A percentile compares a stretch with the other conserved stretches of the same genome.
These are phyloP conservation scores for Leptosomus discolor DNA, from an alignment of 2,113 vertebrate genomes.

Conservation along the genomic window DNA sequence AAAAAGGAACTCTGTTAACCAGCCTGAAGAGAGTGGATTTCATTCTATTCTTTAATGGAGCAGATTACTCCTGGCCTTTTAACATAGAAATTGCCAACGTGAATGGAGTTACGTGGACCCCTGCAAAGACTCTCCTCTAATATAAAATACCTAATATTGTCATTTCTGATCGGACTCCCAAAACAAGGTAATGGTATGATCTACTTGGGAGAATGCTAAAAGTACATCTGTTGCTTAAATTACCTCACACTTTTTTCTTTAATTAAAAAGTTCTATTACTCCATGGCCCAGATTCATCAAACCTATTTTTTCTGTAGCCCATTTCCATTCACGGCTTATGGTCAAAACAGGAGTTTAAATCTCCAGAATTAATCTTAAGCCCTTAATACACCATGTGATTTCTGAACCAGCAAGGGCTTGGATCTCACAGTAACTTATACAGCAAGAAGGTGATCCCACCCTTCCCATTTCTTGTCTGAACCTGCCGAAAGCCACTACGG, in stretches of 20 bases:
- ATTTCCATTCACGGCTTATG: neutral
- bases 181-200: neutral
- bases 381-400: neutral
- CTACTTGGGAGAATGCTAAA: neutral
- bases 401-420: neutral
- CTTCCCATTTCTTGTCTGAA: neutral
- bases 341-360: neutral
- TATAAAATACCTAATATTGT: neutral
- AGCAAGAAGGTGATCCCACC: neutral
- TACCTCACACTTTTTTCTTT: neutral
- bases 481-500: neutral
- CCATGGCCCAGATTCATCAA: neutral
- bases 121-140: neutral
- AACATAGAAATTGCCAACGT: neutral
- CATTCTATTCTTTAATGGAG: neutral
- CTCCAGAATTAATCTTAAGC: neutral
- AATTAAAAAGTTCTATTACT: neutral
- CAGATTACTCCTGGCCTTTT: neutral
- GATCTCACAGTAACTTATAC: neutral
- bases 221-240: neutral
- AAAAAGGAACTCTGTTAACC: neutral
- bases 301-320: neutral
- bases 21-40: neutral
- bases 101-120: neutral
- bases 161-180: neutral